These are phyloP conservation scores for cattle (Bos taurus) DNA, from an alignment of 2,113 vertebrate species.

Conservation along the genomic window ARS-UCD2.0 NC_037337.1:99518501-99519000, in stretches of 20 bases:
- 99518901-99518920: background rate
- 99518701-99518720: background rate
- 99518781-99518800: background rate
- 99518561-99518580: background rate
- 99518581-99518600: background rate
- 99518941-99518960: background rate
- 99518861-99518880: background rate
- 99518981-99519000: background rate
- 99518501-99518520: background rate
- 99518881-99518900: background rate
- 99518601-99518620: background rate
- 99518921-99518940: background rate
- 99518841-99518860: background rate
- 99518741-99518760: background rate
- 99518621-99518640: background rate
- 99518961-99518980: background rate
- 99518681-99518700: background rate
- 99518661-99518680: background rate
- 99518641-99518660: background rate
- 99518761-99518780: background rate
- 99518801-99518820: rapidly evolving
- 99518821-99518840: background rate
- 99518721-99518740: background rate
- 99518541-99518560: background rate
- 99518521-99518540: background rate